A percentile compares a stretch with the other conserved stretches of the same genome.
Conservation (phyloP, 2,797 vertebrate species). For the Megalops cyprinoides region DNA sequence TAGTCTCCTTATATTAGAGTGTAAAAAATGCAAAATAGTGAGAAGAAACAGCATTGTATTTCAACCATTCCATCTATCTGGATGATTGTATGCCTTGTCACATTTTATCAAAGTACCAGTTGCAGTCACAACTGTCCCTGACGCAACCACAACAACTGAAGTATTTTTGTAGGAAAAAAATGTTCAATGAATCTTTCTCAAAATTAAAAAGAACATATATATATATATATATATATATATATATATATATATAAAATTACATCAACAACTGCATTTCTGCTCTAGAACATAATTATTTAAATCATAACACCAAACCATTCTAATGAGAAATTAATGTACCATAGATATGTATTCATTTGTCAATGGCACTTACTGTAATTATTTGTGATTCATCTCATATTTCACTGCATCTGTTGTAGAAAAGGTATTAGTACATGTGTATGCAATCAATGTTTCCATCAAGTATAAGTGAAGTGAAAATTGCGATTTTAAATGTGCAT, state of each 20-base stretch:
- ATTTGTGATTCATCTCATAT: conserved; percentile 27
- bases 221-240: no score
- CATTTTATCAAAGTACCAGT: conserved; percentile 37
- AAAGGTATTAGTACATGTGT: conserved; percentile 11
- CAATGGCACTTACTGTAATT: background rate
- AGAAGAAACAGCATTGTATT: conserved; percentile 47
- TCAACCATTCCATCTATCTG: conserved; percentile 50
- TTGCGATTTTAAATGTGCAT: conserved; percentile 24
- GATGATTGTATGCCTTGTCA: conserved; percentile 44
- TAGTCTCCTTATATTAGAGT: conserved; percentile 58
- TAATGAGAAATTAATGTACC: conserved; percentile 41
- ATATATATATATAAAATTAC: conserved; percentile 25
- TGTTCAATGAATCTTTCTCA: conserved; percentile 32
- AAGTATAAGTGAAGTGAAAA: background rate
- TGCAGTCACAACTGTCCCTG: conserved; percentile 9
- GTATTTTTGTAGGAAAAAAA: conserved; percentile 12
- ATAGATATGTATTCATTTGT: conserved; percentile 30
- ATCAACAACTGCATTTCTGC: conserved; percentile 14
- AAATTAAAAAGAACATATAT: conserved; percentile 23
- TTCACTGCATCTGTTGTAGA: conserved; percentile 6
- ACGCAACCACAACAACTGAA: conserved; percentile 32
- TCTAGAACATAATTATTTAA: conserved; percentile 25
- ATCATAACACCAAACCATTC: conserved; percentile 26
- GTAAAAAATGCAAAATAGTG: conserved; percentile 53
- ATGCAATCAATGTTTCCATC: conserved; percentile 14